Evolutionary conservation across 1,140 invertebrate genomes (phyloP).

Genomic region (Sitophilus oryzae): DNA sequence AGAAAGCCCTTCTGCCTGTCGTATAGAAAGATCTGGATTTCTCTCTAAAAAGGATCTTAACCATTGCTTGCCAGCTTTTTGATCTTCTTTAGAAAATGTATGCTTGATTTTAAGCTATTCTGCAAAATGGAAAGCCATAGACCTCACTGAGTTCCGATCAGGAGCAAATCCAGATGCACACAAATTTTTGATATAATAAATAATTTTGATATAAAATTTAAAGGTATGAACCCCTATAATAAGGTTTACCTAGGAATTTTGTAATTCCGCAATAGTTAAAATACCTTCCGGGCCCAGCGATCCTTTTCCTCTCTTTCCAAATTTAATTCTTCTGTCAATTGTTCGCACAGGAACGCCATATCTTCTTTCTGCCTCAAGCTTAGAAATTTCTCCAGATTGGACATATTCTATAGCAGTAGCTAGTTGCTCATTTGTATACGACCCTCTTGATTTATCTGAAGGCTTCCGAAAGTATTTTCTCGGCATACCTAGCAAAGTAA

Average conservation of each 20-base stretch:
- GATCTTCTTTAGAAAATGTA: slow-evolving; percentile 28
- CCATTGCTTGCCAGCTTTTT: slow-evolving; percentile 32
- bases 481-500: slow-evolving; percentile 3
- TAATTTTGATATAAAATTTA: not conserved
- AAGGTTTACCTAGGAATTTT: not conserved
- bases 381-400: not conserved
- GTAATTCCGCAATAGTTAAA: not conserved
- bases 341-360: slow-evolving; percentile 7
- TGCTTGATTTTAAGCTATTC: slow-evolving; percentile 31
- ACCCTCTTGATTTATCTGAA: not conserved
- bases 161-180: not conserved
- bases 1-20: slow-evolving; percentile 35
- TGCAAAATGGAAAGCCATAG: slow-evolving; percentile 31
- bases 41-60: slow-evolving; percentile 29
- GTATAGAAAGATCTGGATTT: slow-evolving; percentile 29
- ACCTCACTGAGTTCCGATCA: slow-evolving; percentile 2
- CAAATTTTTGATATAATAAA: not conserved
- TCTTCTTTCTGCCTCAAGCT: not conserved
- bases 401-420: slow-evolving; percentile 7
- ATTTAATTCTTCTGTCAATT: slow-evolving; percentile 7
- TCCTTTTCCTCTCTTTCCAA: slow-evolving; percentile 2
- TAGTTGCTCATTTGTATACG: slow-evolving; percentile 4
- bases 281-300: not conserved
- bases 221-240: slow-evolving; percentile 1
- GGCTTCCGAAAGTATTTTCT: slow-evolving; percentile 11